These are phyloP conservation scores for Paracyclopina nana DNA, from an alignment of 1,140 invertebrate species.

Conservation along the genomic window DNA sequence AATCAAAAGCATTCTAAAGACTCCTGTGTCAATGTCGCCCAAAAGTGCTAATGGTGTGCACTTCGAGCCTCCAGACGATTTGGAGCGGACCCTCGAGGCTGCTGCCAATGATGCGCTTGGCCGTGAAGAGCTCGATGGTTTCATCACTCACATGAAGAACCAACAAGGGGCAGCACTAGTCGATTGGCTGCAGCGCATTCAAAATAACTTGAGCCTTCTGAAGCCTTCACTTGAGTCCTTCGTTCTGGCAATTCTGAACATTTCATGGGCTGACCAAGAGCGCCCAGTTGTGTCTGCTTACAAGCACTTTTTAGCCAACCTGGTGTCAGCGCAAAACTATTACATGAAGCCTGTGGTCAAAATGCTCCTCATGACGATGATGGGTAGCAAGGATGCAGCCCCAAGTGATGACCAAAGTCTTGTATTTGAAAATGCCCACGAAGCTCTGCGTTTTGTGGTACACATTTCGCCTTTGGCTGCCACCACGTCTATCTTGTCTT, in stretches of 20 bases:
- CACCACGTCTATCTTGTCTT: not conserved
- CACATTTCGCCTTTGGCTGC: not conserved
- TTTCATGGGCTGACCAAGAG: constrained; percentile 2
- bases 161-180: not conserved
- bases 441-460: not conserved
- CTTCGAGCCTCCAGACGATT: constrained; percentile 2
- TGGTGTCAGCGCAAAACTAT: constrained; percentile 1
- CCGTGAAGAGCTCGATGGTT: not conserved
- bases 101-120: not conserved
- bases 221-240: constrained; percentile 4
- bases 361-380: not conserved
- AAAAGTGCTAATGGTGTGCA: not conserved
- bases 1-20: not conserved
- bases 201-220: constrained; percentile 7
- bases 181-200: not conserved
- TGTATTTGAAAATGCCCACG: constrained; percentile 1
- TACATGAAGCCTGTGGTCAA: not conserved
- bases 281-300: not conserved
- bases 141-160: constrained; percentile 9
- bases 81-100: not conserved
- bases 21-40: not conserved
- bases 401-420: not conserved
- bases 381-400: not conserved
- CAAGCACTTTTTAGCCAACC: constrained; percentile 5
- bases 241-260: not conserved